phyloP scores from a whole-genome alignment of 2,888 invertebrate species.

The Tiliacea citrago region DNA sequence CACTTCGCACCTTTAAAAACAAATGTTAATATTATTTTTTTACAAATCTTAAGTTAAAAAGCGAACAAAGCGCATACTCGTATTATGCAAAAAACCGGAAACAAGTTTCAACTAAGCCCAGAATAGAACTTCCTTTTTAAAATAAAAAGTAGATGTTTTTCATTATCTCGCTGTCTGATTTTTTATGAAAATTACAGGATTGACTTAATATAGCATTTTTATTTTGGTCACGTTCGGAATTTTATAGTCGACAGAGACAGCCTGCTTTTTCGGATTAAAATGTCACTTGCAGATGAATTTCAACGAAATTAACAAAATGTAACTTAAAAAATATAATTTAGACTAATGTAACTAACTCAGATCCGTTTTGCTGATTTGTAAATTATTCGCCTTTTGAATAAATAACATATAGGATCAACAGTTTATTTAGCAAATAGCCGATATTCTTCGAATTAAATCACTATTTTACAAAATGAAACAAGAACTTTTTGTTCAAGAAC shows the following conservation, averaged over 20 bases:
- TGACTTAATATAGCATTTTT: conserved; percentile 72
- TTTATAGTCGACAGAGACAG: conserved; percentile 79
- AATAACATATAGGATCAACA: background rate
- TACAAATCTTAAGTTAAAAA: background rate
- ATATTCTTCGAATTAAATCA: background rate
- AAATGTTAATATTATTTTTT: background rate
- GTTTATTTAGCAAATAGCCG: background rate
- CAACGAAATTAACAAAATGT: conserved; percentile 71
- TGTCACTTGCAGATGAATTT: conserved; percentile 85
- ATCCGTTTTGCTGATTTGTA: too few relatives aligned
- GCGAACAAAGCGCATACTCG: background rate
- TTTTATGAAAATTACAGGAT: conserved; percentile 51
- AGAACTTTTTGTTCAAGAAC: background rate
- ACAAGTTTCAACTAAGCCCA: background rate
- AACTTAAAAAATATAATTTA: too few relatives aligned
- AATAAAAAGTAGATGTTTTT: conserved; percentile 25
- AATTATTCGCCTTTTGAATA: background rate
- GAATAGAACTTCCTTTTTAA: conserved; percentile 4
- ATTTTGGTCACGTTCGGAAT: conserved; percentile 83
- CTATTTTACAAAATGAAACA: too few relatives aligned
- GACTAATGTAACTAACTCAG: background rate
- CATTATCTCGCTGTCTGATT: conserved; percentile 48
- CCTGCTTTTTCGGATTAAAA: conserved; percentile 83
- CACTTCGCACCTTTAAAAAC: background rate
- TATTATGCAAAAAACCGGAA: background rate